Evolutionary conservation across 2,113 vertebrate genomes (phyloP).

Genomic region (Mus spicilegus): DNA sequence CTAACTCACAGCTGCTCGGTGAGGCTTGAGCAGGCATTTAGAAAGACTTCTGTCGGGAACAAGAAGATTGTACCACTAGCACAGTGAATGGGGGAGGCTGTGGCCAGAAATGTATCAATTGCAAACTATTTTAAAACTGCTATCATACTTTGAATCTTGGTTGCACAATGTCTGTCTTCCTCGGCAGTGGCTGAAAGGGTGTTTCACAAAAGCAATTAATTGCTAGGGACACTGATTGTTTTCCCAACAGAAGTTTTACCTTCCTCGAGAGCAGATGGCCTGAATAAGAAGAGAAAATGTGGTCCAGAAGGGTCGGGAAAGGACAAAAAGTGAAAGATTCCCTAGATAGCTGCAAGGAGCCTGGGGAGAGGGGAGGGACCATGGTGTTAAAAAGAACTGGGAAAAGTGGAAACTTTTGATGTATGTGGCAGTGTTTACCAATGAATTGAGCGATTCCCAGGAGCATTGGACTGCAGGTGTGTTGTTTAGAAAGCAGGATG

Average conservation of each 20-base stretch:
- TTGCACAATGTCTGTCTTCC: slow-evolving; percentile 54
- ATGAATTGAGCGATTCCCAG: slow-evolving; percentile 79
- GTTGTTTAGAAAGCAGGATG: slow-evolving; percentile 84
- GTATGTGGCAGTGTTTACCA: slow-evolving; percentile 77
- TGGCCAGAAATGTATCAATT: slow-evolving; percentile 83
- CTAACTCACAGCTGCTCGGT: slow-evolving; percentile 99
- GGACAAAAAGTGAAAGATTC: slow-evolving; percentile 96
- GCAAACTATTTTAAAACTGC: slow-evolving; percentile 80
- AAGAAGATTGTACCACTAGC: slow-evolving; percentile 87
- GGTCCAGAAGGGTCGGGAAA: slow-evolving; percentile 92
- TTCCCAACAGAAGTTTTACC: slow-evolving; percentile 84
- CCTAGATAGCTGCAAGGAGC: slow-evolving; percentile 91
- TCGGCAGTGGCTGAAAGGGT: slow-evolving; percentile 18
- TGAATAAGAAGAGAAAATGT: slow-evolving; percentile 93
- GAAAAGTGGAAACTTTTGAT: slow-evolving; percentile 86
- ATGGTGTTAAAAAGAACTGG: slow-evolving; percentile 85
- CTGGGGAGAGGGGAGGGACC: slow-evolving; percentile 89
- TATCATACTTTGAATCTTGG: slow-evolving; percentile 71
- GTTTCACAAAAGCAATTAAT: slow-evolving; percentile 60
- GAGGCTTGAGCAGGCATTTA: slow-evolving; percentile 99
- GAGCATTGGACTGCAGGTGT: slow-evolving; percentile 87
- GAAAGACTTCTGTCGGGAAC: slow-evolving; percentile 93
- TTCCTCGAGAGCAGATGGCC: slow-evolving; percentile 94
- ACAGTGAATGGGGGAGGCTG: slow-evolving; percentile 83
- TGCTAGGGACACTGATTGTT: slow-evolving; percentile 74